Percentiles rank a stretch among this genome's conserved stretches.
These are phyloP conservation scores for Lapara coniferarum DNA, from an alignment of 2,888 invertebrate species.

Conservation along the genomic window DNA sequence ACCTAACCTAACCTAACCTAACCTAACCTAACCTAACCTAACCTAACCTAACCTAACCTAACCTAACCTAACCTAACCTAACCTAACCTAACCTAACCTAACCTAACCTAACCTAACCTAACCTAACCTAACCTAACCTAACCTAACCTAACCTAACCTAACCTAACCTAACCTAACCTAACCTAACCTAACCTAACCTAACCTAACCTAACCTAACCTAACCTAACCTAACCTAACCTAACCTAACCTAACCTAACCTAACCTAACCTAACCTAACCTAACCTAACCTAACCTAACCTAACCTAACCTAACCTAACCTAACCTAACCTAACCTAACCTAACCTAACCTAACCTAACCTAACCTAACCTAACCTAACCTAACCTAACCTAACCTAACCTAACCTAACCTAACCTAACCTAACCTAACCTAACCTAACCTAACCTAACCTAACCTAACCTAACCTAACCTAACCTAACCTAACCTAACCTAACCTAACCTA, in stretches of 20 bases:
- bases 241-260: constrained; percentile 35
- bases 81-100: constrained; percentile 29
- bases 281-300: constrained; percentile 32
- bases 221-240: constrained; percentile 30
- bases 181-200: constrained; percentile 28
- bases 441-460: background rate
- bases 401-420: constrained; percentile 28
- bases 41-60: constrained; percentile 30
- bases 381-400: constrained; percentile 31
- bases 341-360: constrained; percentile 31
- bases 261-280: constrained; percentile 33
- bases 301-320: constrained; percentile 31
- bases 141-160: constrained; percentile 27
- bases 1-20: constrained; percentile 29
- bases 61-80: constrained; percentile 29
- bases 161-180: constrained; percentile 27
- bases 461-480: background rate
- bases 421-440: constrained; percentile 26
- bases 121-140: constrained; percentile 27
- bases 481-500: background rate
- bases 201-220: too few species aligned
- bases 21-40: constrained; percentile 30
- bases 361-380: constrained; percentile 20
- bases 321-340: constrained; percentile 31
- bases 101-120: constrained; percentile 28